Conservation (phyloP, 2,797 vertebrate genomes). For the Melopsittacus undulatus region DNA sequence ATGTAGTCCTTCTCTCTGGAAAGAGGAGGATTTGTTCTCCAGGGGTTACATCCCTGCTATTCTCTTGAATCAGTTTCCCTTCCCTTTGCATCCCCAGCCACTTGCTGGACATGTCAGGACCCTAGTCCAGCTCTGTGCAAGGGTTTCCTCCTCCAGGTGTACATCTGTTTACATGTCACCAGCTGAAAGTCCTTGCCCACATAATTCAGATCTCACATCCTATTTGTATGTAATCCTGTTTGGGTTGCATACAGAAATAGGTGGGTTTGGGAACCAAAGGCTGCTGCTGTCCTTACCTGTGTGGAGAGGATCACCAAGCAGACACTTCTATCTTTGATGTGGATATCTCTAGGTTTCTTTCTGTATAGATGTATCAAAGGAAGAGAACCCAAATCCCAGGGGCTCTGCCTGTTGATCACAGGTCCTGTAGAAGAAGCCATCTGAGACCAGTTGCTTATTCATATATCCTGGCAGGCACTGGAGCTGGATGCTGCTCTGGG, state of each 20-base stretch:
- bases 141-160: neutral
- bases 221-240: neutral
- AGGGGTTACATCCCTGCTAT: neutral
- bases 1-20: neutral
- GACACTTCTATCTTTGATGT: neutral
- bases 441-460: neutral
- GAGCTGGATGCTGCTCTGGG: neutral
- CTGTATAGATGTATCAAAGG: neutral
- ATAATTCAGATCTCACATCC: neutral
- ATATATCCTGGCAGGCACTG: rapidly evolving
- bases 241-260: neutral
- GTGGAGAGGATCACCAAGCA: neutral
- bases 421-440: neutral
- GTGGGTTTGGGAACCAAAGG: neutral
- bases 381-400: neutral
- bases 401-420: neutral
- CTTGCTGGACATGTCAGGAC: neutral
- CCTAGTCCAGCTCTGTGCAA: neutral
- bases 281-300: neutral
- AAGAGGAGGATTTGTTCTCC: neutral
- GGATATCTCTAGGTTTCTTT: neutral
- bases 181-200: neutral
- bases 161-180: rapidly evolving
- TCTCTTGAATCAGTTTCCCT: neutral
- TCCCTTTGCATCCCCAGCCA: rapidly evolving